Evolutionary conservation across 2,113 vertebrate species (phyloP).

Genomic region (Ictalurus furcatus): DNA sequence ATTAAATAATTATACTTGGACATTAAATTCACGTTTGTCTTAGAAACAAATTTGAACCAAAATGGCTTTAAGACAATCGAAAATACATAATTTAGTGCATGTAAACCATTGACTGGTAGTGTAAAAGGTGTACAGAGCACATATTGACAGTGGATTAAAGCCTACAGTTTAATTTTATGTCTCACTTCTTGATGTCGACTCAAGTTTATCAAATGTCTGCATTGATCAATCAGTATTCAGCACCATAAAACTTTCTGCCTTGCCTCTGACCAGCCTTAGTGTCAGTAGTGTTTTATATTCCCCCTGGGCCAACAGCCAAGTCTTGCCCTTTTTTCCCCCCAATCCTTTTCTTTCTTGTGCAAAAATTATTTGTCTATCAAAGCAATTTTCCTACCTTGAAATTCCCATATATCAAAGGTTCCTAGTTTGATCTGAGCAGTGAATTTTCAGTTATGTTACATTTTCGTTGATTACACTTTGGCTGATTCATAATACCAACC

Average conservation of each 20-base stretch:
- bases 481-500: conserved; percentile 1
- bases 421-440: conserved; percentile 75
- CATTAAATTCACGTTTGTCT: background rate
- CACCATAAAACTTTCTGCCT: background rate
- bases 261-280: background rate
- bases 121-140: background rate
- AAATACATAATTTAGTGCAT: background rate
- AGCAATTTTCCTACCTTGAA: conserved; percentile 72
- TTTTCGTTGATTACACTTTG: background rate
- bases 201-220: background rate
- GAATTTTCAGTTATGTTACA: conserved; percentile 50
- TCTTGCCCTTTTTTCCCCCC: conserved; percentile 14
- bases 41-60: background rate
- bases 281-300: background rate
- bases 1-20: background rate
- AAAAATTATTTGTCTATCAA: conserved; percentile 73
- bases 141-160: background rate
- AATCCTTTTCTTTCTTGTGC: conserved; percentile 60
- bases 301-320: background rate
- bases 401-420: conserved; percentile 75
- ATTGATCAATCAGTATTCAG: background rate
- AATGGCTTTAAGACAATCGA: background rate
- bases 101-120: background rate
- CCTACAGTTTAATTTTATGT: background rate
- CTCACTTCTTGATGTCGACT: background rate